Evolutionary conservation across 2,797 vertebrate genomes (phyloP).

Genomic region (Hydrophis major): DNA sequence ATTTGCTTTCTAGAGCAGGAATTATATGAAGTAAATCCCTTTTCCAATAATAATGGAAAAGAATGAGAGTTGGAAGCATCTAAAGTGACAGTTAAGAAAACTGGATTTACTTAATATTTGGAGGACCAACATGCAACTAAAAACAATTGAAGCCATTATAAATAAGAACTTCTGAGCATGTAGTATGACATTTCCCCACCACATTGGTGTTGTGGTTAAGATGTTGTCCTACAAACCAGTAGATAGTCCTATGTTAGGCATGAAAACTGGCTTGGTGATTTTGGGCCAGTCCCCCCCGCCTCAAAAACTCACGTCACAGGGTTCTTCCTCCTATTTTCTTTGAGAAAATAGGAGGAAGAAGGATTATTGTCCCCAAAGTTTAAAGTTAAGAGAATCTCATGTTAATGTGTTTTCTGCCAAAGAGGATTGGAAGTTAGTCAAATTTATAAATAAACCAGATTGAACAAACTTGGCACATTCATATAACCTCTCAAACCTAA

Average conservation of each 20-base stretch:
- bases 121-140: neutral
- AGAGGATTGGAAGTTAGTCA: neutral
- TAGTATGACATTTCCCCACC: neutral
- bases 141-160: neutral
- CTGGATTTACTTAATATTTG: neutral
- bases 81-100: neutral
- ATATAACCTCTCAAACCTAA: neutral
- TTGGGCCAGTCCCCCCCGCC: too few relatives aligned
- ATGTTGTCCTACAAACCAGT: neutral
- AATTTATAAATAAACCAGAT: neutral
- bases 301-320: neutral
- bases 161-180: neutral
- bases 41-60: neutral
- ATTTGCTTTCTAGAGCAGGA: neutral
- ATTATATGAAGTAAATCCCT: neutral
- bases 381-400: neutral
- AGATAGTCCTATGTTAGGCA: neutral
- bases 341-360: neutral
- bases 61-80: neutral
- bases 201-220: neutral
- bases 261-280: neutral
- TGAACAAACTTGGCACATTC: neutral
- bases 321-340: neutral
- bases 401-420: neutral
- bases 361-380: neutral